Conservation (phyloP, 2,888 invertebrate genomes). For the Oxycera nigricornis region DNA sequence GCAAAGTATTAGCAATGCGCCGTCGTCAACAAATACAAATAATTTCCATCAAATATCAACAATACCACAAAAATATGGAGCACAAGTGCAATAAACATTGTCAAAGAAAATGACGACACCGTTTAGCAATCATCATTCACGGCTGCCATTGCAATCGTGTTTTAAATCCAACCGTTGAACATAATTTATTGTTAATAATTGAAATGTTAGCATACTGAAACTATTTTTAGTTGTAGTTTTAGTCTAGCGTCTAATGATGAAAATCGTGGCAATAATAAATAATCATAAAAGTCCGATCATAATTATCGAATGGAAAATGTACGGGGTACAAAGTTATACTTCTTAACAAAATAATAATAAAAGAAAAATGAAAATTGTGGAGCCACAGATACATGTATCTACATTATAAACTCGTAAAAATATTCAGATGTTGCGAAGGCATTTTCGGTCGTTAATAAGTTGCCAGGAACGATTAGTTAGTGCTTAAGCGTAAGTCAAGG, state of each 20-base stretch:
- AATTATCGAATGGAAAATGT: constrained; percentile 35
- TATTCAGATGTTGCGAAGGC: background rate
- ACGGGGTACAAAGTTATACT: constrained; percentile 42
- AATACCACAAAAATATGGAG: constrained; percentile 59
- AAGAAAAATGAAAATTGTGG: background rate
- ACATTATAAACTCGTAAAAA: background rate
- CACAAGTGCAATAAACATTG: constrained; percentile 48
- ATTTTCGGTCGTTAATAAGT: constrained; percentile 30
- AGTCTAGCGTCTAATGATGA: background rate
- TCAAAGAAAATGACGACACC: background rate
- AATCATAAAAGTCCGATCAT: constrained; percentile 36
- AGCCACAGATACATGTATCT: background rate
- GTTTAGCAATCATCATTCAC: background rate
- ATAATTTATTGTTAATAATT: constrained; percentile 40
- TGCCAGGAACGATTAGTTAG: constrained; percentile 24
- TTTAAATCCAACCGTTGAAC: background rate
- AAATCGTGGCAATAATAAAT: constrained; percentile 27
- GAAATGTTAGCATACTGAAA: constrained; percentile 33
- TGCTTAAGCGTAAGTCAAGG: constrained; percentile 42
- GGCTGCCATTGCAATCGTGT: background rate
- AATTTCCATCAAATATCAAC: constrained; percentile 49
- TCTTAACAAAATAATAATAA: background rate
- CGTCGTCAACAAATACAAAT: constrained; percentile 24
- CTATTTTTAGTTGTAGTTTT: constrained; percentile 22
- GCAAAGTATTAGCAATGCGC: constrained; percentile 67